A percentile compares a stretch with the other conserved stretches of the same genome.
These are phyloP conservation scores for Byasa hedistus DNA, from an alignment of 2,888 invertebrate species.

Conservation along the genomic window DNA sequence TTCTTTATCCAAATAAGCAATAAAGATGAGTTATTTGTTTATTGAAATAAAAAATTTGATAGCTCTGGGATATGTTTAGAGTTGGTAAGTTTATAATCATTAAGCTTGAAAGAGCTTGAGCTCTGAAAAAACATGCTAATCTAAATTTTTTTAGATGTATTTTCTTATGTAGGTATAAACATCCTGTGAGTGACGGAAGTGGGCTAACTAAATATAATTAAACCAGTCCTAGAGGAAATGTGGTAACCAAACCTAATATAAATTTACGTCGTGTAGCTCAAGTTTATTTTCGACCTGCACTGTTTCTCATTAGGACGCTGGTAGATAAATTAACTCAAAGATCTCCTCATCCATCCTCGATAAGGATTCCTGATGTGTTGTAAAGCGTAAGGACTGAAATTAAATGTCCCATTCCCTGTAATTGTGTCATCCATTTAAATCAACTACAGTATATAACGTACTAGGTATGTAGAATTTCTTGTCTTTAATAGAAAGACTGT, in stretches of 20 bases:
- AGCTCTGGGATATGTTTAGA: not conserved
- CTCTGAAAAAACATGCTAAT: too few relatives aligned
- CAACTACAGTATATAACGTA: not conserved
- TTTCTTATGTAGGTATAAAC: too few relatives aligned
- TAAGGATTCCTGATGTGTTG: conserved; percentile 1
- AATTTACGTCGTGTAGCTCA: conserved; percentile 35
- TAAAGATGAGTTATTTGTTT: not conserved
- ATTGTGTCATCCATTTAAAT: not conserved
- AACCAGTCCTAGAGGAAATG: conserved; percentile 49
- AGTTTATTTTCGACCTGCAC: conserved; percentile 22
- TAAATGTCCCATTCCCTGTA: not conserved
- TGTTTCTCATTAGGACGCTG: conserved; percentile 10
- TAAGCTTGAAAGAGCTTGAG: too few relatives aligned
- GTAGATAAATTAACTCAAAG: conserved; percentile 7
- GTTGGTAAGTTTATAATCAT: not conserved
- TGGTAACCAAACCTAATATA: conserved; percentile 61
- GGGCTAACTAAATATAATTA: conserved; percentile 45
- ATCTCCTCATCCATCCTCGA: conserved; percentile 1
- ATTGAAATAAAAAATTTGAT: not conserved
- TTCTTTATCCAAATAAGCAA: too few relatives aligned
- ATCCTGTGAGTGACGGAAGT: conserved; percentile 54
- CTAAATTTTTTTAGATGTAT: too few relatives aligned
- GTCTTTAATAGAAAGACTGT: not conserved
- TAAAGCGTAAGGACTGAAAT: not conserved
- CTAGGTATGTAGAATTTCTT: not conserved